A percentile compares a stretch with the other conserved stretches of the same genome.
Conservation (phyloP, 2,113 vertebrate species). For the Halichoerus grypus region DNA sequence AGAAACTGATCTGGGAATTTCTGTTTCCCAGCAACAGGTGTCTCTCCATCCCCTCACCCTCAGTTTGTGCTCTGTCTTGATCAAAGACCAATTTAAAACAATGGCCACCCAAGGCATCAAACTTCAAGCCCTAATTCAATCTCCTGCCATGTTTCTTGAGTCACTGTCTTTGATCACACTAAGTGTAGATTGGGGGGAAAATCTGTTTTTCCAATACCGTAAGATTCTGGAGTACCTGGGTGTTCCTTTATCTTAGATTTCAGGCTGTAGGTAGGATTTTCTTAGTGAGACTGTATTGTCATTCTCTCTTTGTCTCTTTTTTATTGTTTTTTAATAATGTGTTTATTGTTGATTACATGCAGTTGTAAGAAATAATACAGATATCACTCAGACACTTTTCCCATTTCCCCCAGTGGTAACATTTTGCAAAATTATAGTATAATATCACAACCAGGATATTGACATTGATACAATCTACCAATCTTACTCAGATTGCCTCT, state of each 20-base stretch:
- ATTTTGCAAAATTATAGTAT: constrained; percentile 21
- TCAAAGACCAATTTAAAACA: constrained; percentile 19
- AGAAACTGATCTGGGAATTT: background rate
- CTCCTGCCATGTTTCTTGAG: background rate
- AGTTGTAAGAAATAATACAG: background rate
- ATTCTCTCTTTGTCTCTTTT: background rate
- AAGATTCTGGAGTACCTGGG: background rate
- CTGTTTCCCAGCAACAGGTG: background rate
- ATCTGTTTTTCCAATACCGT: background rate
- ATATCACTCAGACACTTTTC: background rate
- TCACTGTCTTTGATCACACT: background rate
- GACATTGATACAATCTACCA: background rate
- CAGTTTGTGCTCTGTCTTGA: background rate
- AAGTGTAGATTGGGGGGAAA: background rate
- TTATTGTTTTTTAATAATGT: background rate
- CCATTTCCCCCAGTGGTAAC: background rate
- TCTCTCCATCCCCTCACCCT: background rate
- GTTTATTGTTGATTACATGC: background rate
- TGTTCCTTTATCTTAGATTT: background rate
- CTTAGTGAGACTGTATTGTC: background rate
- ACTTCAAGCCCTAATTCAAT: background rate
- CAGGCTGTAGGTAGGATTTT: background rate
- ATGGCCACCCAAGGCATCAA: background rate
- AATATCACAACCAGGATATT: background rate
- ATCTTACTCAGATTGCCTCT: background rate